Evolutionary conservation across 1,140 invertebrate species (phyloP).

Genomic region (Vollenhovia emeryi): DNA sequence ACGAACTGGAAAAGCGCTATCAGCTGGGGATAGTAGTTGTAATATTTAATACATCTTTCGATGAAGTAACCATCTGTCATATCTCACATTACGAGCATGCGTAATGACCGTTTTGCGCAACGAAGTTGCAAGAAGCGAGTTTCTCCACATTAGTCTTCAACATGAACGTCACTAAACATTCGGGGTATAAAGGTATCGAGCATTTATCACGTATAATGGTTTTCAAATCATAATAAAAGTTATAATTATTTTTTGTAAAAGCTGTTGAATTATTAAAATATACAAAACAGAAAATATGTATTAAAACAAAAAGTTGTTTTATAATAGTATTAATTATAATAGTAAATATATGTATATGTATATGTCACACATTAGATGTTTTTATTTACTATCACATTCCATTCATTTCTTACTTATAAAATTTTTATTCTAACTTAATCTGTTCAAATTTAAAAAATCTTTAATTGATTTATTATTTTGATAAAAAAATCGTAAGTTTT

Average conservation of each 20-base stretch:
- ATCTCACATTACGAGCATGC: constrained; percentile 3
- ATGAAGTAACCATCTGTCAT: neutral
- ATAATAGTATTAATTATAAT: neutral
- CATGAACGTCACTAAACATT: neutral
- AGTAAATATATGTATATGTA: neutral
- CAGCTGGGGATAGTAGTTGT: neutral
- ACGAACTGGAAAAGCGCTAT: neutral
- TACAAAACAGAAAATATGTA: neutral
- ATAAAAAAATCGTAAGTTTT: neutral
- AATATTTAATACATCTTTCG: constrained; percentile 35
- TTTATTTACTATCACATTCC: neutral
- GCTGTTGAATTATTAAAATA: neutral
- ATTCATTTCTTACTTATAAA: neutral
- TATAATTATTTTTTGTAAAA: neutral
- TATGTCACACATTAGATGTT: neutral
- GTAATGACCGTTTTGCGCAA: neutral
- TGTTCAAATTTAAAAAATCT: neutral
- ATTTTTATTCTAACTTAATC: neutral
- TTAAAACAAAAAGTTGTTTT: neutral
- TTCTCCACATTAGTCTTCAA: neutral
- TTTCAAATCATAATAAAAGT: neutral
- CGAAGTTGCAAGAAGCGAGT: neutral
- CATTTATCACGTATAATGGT: neutral
- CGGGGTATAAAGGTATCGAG: constrained; percentile 10
- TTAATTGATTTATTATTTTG: neutral